Evolutionary conservation across 1,140 invertebrate genomes (phyloP).

Genomic region (Pseudomyrmex sp.): DNA sequence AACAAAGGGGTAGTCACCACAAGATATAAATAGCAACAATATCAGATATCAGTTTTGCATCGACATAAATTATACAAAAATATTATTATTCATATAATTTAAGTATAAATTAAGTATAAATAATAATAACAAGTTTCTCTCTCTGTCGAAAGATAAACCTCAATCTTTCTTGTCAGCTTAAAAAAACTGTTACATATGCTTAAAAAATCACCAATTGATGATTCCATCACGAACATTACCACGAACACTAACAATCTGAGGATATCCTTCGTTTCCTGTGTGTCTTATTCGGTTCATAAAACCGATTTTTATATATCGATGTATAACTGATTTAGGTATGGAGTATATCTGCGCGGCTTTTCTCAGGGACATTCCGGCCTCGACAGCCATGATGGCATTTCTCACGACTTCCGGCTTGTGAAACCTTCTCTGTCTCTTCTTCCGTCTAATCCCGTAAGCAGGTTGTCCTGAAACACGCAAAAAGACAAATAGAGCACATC

Average conservation of each 20-base stretch:
- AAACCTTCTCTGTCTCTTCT: constrained; percentile 31
- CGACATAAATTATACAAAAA: too few relatives aligned
- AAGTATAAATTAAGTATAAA: too few relatives aligned
- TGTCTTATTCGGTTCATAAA: not conserved
- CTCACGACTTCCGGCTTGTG: constrained; percentile 57
- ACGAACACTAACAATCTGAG: constrained; percentile 36
- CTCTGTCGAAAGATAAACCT: too few relatives aligned
- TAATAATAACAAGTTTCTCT: too few relatives aligned
- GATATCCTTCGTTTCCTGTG: too few relatives aligned
- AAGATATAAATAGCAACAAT: too few relatives aligned
- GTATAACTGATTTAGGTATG: constrained; percentile 78
- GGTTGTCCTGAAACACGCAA: constrained; percentile 61
- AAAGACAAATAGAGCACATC: not conserved
- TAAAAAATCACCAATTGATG: too few relatives aligned
- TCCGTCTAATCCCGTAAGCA: not conserved
- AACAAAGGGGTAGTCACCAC: too few relatives aligned
- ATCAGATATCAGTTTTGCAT: too few relatives aligned
- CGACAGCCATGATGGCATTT: constrained; percentile 76
- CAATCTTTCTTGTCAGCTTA: not conserved
- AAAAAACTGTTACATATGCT: too few relatives aligned
- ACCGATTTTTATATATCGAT: constrained; percentile 75
- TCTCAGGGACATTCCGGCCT: constrained; percentile 79
- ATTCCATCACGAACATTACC: too few relatives aligned
- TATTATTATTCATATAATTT: too few relatives aligned
- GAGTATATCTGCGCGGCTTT: constrained; percentile 75